Evolutionary conservation across 2,888 invertebrate genomes (phyloP).

Genomic region (Catocala fraxini): DNA sequence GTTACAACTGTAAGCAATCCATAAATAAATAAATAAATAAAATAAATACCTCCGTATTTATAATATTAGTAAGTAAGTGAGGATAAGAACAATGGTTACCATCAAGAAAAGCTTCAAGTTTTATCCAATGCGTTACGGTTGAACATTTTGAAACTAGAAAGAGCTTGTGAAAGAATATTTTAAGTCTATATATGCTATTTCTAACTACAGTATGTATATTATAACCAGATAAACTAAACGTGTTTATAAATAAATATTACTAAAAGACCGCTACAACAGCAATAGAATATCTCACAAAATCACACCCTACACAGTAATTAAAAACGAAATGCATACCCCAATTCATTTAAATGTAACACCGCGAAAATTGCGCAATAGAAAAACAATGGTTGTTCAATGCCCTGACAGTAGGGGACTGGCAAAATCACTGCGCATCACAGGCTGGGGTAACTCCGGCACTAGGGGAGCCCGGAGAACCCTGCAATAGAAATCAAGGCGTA

Average conservation of each 20-base stretch:
- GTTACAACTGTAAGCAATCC: too few species aligned
- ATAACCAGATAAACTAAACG: background rate
- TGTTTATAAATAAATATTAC: background rate
- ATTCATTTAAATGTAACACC: slow-evolving; percentile 50
- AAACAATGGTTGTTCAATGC: slow-evolving; percentile 37
- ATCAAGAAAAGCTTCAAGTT: too few species aligned
- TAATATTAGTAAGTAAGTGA: too few species aligned
- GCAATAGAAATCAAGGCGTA: slow-evolving; percentile 46
- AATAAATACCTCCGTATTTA: too few species aligned
- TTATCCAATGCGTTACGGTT: too few species aligned
- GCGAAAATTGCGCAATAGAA: slow-evolving; percentile 53
- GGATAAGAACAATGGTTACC: too few species aligned
- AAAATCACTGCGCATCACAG: slow-evolving; percentile 34
- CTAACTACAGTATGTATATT: too few species aligned
- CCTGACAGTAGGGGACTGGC: slow-evolving; percentile 15
- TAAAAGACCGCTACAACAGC: background rate
- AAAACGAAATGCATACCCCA: slow-evolving; percentile 42
- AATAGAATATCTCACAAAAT: slow-evolving; percentile 2
- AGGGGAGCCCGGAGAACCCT: slow-evolving; percentile 21
- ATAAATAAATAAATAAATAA: too few species aligned
- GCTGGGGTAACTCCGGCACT: slow-evolving; percentile 18
- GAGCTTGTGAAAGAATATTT: too few species aligned
- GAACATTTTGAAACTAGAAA: too few species aligned
- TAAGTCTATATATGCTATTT: too few species aligned
- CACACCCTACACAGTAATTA: slow-evolving; percentile 36